Evolutionary conservation across 2,888 invertebrate species (phyloP).

Genomic region (Tetrapedia diversipes): DNA sequence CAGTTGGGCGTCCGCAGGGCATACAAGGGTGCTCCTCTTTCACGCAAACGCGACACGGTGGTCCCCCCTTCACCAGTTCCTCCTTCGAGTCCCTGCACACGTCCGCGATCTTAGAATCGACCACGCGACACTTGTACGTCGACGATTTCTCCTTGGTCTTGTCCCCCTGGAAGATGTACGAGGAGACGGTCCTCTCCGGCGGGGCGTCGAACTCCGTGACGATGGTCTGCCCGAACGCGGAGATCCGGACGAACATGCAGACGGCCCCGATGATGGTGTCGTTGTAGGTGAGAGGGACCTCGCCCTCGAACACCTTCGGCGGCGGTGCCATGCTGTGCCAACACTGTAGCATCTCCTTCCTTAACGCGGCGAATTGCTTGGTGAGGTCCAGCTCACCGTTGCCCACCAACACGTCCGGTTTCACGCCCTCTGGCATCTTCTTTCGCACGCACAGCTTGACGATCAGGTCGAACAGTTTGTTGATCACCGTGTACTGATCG

Average conservation of each 20-base stretch:
- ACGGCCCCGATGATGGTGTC: constrained; percentile 84
- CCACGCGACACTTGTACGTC: constrained; percentile 72
- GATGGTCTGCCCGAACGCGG: constrained; percentile 87
- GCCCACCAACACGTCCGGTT: constrained; percentile 86
- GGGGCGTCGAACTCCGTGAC: constrained; percentile 85
- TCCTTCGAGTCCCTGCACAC: constrained; percentile 59
- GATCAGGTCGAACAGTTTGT: constrained; percentile 84
- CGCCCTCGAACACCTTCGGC: constrained; percentile 85
- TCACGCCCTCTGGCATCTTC: constrained; percentile 85
- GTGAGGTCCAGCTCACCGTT: constrained; percentile 86
- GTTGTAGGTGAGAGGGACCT: constrained; percentile 81
- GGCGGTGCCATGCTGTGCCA: constrained; percentile 68
- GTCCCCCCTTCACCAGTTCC: neutral
- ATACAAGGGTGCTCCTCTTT: constrained; percentile 57
- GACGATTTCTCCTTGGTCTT: constrained; percentile 55
- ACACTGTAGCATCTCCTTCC: constrained; percentile 82
- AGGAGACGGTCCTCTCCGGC: constrained; percentile 27
- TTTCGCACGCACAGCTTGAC: constrained; percentile 85
- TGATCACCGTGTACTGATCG: constrained; percentile 83
- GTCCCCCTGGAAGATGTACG: constrained; percentile 71
- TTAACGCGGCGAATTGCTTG: constrained; percentile 86
- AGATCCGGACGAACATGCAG: constrained; percentile 85
- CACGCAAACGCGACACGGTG: constrained; percentile 59
- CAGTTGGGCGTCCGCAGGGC: constrained; percentile 59
- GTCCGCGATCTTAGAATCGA: constrained; percentile 63